Percentiles rank a stretch among this genome's conserved stretches.
phyloP scores from a whole-genome alignment of 2,113 vertebrate genomes.

The Prietella phreatophila region DNA sequence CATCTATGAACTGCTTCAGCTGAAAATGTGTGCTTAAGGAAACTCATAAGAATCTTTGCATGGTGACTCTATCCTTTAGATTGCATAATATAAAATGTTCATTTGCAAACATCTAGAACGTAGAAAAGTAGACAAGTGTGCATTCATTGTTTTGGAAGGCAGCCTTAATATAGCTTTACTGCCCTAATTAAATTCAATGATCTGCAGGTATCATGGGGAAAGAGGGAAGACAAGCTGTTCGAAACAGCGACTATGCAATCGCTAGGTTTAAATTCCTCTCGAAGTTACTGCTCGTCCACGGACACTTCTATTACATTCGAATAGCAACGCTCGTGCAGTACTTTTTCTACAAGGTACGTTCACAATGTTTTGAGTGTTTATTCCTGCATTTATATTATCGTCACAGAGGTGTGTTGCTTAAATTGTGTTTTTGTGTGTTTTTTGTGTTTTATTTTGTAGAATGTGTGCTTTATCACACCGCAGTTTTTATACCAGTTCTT shows the following conservation, averaged over 20 bases:
- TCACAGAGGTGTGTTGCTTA: background rate
- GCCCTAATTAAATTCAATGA: conserved; percentile 26
- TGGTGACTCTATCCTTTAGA: background rate
- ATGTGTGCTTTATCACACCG: conserved; percentile 99
- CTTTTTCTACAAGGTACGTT: conserved; percentile 99
- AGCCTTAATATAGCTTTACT: background rate
- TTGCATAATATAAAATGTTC: background rate
- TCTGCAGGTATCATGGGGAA: conserved; percentile 95
- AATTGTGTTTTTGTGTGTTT: conserved; percentile 16
- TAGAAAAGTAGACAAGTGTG: background rate
- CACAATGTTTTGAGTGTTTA: background rate
- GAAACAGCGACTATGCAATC: conserved; percentile 99
- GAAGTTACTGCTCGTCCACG: conserved; percentile 96
- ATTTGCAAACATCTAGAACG: background rate
- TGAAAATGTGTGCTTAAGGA: too few relatives aligned
- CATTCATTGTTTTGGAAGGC: background rate
- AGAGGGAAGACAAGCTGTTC: conserved; percentile 96
- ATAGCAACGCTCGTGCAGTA: conserved; percentile 99
- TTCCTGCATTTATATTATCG: conserved; percentile 6
- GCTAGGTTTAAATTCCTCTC: conserved; percentile 96
- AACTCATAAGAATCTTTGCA: background rate
- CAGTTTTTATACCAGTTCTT: conserved; percentile 99
- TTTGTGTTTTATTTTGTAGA: conserved; percentile 80
- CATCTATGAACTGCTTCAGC: background rate
- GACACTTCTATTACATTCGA: conserved; percentile 99